A percentile compares a stretch with the other conserved stretches of the same genome.
phyloP scores from a whole-genome alignment of 1,140 invertebrate species.

The Amyelois transitella region DNA sequence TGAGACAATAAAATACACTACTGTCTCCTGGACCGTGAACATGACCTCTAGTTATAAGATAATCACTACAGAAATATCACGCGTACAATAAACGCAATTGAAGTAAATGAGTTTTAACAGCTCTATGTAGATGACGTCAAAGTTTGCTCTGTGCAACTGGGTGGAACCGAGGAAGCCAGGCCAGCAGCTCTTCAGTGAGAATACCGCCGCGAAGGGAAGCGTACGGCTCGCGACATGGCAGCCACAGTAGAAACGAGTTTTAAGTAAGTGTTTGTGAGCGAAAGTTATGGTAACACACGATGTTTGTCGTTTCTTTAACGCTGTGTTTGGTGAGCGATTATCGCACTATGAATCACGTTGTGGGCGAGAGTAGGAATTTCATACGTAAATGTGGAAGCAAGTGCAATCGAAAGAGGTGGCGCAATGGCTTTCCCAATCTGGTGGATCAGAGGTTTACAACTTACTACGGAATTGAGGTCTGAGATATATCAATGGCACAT shows the following conservation, averaged over 20 bases:
- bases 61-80: background rate
- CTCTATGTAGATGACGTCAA: background rate
- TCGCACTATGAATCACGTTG: background rate
- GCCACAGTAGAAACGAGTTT: slow-evolving; percentile 51
- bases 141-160: background rate
- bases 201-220: slow-evolving; percentile 16
- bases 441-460: background rate
- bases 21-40: background rate
- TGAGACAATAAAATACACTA: background rate
- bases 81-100: background rate
- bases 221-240: slow-evolving; percentile 32
- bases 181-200: background rate
- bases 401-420: background rate
- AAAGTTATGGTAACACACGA: slow-evolving; percentile 31
- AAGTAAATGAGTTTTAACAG: slow-evolving; percentile 2
- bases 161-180: background rate
- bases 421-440: background rate
- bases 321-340: background rate
- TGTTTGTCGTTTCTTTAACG: background rate
- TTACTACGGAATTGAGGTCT: too few species aligned
- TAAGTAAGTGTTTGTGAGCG: slow-evolving; percentile 50
- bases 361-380: background rate
- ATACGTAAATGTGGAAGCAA: background rate
- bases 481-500: too few species aligned
- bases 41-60: background rate